These are phyloP conservation scores for Parapristionchus giblindavisi DNA, from an alignment of 2,888 invertebrate species.

Conservation along the genomic window DNA sequence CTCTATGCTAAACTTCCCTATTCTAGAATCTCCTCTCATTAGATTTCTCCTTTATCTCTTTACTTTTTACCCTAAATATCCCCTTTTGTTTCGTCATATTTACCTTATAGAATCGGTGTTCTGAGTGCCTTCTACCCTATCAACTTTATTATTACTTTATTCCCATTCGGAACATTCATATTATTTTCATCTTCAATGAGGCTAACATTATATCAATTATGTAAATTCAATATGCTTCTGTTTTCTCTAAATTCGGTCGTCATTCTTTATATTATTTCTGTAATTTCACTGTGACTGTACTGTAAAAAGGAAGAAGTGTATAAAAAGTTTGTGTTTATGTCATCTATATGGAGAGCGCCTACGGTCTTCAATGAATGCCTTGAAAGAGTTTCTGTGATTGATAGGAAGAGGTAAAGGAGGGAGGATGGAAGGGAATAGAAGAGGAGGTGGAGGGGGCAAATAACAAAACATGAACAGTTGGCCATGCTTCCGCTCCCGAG, in stretches of 20 bases:
- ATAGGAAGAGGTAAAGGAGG: background rate
- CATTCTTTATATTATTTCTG: background rate
- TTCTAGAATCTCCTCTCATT: slow-evolving; percentile 21
- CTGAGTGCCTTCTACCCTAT: slow-evolving; percentile 12
- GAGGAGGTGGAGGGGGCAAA: background rate
- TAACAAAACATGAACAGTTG: slow-evolving; percentile 40
- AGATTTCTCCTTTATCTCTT: background rate
- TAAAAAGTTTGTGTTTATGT: slow-evolving; percentile 20
- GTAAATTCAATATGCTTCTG: no score
- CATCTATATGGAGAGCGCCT: no score
- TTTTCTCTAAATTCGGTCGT: slow-evolving; percentile 1
- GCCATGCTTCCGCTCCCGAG: slow-evolving; percentile 16
- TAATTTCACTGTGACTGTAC: slow-evolving; percentile 12
- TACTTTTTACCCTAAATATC: background rate
- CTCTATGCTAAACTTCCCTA: slow-evolving; percentile 26
- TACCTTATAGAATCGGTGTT: background rate
- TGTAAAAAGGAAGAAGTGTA: slow-evolving; percentile 11
- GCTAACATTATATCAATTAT: no score
- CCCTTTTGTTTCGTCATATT: background rate
- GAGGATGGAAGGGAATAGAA: slow-evolving; percentile 4
- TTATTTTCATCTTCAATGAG: no score
- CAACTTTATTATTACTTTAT: slow-evolving; percentile 1
- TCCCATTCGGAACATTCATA: slow-evolving; percentile 3
- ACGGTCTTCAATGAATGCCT: no score
- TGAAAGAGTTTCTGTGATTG: no score